phyloP scores from a whole-genome alignment of 2,113 vertebrate genomes.

The Chitala chitala region DNA sequence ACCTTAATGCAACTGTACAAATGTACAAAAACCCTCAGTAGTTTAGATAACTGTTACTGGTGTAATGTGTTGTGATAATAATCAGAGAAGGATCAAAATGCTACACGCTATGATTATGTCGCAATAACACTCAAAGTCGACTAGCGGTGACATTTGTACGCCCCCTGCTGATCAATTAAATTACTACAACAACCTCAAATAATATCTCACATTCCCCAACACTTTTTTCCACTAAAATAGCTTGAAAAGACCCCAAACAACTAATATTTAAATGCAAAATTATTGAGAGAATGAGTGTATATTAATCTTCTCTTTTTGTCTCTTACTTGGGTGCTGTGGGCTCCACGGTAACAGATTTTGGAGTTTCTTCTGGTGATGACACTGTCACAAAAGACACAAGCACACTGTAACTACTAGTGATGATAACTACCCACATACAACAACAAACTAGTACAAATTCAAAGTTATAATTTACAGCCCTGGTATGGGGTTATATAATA shows the following conservation, averaged over 20 bases:
- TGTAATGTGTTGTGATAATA: no score
- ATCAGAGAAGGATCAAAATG: no score
- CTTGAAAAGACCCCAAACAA: no score
- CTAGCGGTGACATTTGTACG: no score
- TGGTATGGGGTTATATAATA: background rate
- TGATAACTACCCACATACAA: background rate
- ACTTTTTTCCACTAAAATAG: no score
- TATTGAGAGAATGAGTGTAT: background rate
- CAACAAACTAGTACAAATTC: background rate
- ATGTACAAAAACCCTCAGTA: no score
- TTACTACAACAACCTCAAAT: background rate
- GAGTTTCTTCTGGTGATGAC: background rate
- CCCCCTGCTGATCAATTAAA: background rate
- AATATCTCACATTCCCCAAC: background rate
- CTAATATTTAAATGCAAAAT: no score
- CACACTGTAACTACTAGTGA: background rate
- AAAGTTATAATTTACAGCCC: background rate
- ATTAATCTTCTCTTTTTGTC: background rate
- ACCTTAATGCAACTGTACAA: no score
- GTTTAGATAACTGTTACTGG: no score
- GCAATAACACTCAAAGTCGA: no score
- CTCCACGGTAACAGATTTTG: background rate
- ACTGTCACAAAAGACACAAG: background rate
- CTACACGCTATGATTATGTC: no score
- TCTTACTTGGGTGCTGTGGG: slow-evolving; percentile 1